These are phyloP conservation scores for Copsychus sechellarum DNA, from an alignment of 2,113 vertebrate genomes.

Conservation along the genomic window DNA sequence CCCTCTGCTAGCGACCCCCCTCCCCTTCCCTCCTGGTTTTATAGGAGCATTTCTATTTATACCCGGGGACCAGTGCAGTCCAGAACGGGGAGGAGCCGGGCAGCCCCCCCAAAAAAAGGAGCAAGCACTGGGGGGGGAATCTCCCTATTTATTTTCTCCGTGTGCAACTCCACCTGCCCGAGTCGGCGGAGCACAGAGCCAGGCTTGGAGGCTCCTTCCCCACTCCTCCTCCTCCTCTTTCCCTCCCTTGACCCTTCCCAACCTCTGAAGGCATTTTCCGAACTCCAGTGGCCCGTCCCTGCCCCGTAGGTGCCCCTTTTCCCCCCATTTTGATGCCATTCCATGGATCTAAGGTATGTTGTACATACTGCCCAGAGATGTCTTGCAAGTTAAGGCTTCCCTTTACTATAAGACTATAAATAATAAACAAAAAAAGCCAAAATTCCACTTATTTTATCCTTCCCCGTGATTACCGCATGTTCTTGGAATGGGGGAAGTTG, in stretches of 20 bases:
- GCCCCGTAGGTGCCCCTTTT: slow-evolving; percentile 75
- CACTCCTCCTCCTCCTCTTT: slow-evolving; percentile 60
- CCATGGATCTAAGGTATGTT: slow-evolving; percentile 95
- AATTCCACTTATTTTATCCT: slow-evolving; percentile 88
- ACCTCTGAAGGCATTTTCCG: slow-evolving; percentile 61
- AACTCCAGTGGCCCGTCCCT: slow-evolving; percentile 74
- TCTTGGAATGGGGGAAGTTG: background rate
- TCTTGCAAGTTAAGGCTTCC: slow-evolving; percentile 96
- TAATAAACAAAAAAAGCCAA: slow-evolving; percentile 72
- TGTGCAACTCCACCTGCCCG: slow-evolving; percentile 67
- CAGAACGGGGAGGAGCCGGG: background rate
- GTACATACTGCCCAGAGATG: slow-evolving; percentile 95
- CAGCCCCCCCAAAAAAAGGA: background rate
- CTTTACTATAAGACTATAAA: slow-evolving; percentile 99
- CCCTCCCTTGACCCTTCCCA: slow-evolving; percentile 25
- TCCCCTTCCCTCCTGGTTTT: slow-evolving; percentile 17
- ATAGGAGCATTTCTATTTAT: slow-evolving; percentile 64
- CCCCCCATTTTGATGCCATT: slow-evolving; percentile 83
- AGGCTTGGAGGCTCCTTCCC: background rate
- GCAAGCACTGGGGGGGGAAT: slow-evolving; percentile 21
- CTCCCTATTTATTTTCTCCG: slow-evolving; percentile 79
- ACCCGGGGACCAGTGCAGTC: slow-evolving; percentile 61
- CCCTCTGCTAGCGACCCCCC: background rate
- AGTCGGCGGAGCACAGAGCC: background rate
- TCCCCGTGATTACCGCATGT: slow-evolving; percentile 60